Conservation (phyloP, 2,797 vertebrate genomes). For the Danio choprae region DNA sequence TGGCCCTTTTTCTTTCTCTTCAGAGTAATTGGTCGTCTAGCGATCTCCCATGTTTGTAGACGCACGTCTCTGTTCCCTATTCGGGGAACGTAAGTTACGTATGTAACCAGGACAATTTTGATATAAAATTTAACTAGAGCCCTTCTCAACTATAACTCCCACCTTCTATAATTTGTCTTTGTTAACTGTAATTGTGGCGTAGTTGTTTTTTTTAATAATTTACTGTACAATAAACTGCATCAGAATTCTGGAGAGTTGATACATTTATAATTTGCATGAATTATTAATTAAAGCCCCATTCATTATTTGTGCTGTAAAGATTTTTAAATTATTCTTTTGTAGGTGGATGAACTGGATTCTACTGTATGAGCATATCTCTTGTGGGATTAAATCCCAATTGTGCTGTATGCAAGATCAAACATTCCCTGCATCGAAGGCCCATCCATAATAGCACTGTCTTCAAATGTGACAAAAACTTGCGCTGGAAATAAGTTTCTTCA, state of each 20-base stretch:
- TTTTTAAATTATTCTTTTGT: neutral
- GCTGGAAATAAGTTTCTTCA: neutral
- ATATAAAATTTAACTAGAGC: too few species aligned
- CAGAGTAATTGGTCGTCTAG: too few species aligned
- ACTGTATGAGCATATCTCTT: neutral
- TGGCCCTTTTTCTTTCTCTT: too few species aligned
- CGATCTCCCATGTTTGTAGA: too few species aligned
- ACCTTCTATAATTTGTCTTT: too few species aligned
- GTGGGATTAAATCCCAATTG: neutral
- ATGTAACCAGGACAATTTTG: too few species aligned
- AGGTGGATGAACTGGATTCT: conserved; percentile 8
- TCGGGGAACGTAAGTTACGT: too few species aligned
- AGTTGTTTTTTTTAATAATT: too few species aligned
- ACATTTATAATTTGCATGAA: neutral
- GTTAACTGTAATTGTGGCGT: too few species aligned
- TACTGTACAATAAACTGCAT: neutral
- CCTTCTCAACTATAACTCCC: too few species aligned
- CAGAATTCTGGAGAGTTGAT: neutral
- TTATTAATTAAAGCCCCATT: neutral
- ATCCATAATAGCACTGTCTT: neutral
- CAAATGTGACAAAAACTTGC: neutral
- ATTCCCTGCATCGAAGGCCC: neutral
- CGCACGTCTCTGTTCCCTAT: too few species aligned
- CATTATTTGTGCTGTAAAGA: neutral
- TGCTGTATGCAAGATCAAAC: neutral